These are phyloP conservation scores for Diplosoma virens DNA, from an alignment of 23 tunicate genomes.

Conservation along the genomic window DNA sequence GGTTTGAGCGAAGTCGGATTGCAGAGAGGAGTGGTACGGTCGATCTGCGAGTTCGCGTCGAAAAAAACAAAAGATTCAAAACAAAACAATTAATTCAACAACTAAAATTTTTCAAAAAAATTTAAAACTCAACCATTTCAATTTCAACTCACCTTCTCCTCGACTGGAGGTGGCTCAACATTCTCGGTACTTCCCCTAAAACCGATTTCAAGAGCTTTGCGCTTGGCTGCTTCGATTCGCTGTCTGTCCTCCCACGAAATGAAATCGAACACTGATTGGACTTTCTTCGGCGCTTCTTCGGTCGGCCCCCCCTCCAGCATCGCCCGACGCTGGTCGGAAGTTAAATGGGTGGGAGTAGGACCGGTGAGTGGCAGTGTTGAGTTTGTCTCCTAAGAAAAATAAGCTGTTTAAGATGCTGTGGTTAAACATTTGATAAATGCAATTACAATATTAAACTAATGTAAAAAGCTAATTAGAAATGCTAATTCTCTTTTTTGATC, in stretches of 20 bases:
- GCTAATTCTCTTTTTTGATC: no score
- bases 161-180: neutral
- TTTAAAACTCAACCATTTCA: neutral
- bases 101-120: neutral
- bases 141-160: neutral
- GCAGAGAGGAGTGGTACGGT: constrained; percentile 38
- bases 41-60: constrained; percentile 13
- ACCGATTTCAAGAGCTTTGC: constrained; percentile 47
- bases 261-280: constrained; percentile 69
- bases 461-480: no score
- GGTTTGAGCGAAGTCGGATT: constrained; percentile 48
- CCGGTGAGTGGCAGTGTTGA: no score
- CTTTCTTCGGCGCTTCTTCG: constrained; percentile 12
- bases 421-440: neutral
- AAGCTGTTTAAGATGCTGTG: neutral
- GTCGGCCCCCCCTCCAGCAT: constrained; percentile 23
- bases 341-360: neutral
- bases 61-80: neutral
- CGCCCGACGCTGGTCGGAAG: constrained; percentile 37
- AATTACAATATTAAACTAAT: no score
- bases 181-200: neutral
- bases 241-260: constrained; percentile 53
- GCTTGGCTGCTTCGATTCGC: constrained; percentile 46
- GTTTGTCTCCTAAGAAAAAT: neutral
- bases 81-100: neutral